Evolutionary conservation across 1,140 invertebrate genomes (phyloP).

Genomic region (Drosophila rhopaloa): DNA sequence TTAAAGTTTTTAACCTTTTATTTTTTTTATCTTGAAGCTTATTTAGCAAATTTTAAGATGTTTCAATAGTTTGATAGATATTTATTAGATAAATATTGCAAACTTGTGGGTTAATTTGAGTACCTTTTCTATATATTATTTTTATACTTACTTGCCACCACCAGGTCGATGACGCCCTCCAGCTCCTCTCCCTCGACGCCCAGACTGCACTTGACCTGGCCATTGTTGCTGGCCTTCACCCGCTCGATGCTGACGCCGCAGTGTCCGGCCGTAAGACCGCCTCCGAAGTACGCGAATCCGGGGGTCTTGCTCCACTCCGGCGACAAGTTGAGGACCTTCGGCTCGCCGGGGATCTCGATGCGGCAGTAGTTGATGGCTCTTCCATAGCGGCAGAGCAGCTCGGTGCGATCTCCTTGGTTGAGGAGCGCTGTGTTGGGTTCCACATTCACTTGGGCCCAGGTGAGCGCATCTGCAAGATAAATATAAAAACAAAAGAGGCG

Average conservation of each 20-base stretch:
- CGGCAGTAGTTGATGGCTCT: slow-evolving; percentile 85
- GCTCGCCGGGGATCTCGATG: slow-evolving; percentile 85
- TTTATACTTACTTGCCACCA: slow-evolving; percentile 89
- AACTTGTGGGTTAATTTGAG: too few relatives aligned
- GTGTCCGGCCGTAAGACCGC: slow-evolving; percentile 87
- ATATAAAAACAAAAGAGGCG: slow-evolving; percentile 10
- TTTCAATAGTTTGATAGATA: too few relatives aligned
- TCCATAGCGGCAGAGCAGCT: slow-evolving; percentile 85
- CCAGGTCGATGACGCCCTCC: slow-evolving; percentile 86
- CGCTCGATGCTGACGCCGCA: slow-evolving; percentile 88
- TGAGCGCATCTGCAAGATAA: slow-evolving; percentile 69
- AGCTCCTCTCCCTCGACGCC: slow-evolving; percentile 85
- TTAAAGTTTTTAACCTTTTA: too few relatives aligned
- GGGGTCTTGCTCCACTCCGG: slow-evolving; percentile 77
- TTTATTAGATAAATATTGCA: too few relatives aligned
- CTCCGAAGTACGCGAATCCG: slow-evolving; percentile 86
- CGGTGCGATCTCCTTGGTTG: slow-evolving; percentile 84
- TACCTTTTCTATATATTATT: too few relatives aligned
- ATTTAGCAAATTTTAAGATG: too few relatives aligned
- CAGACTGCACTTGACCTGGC: slow-evolving; percentile 88
- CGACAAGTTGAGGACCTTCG: slow-evolving; percentile 75
- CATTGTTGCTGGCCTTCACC: slow-evolving; percentile 88
- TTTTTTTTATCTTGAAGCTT: too few relatives aligned
- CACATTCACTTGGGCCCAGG: slow-evolving; percentile 75
- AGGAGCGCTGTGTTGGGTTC: slow-evolving; percentile 77